Conservation (phyloP, 2,113 vertebrate genomes). For the Silurus glanis region DNA sequence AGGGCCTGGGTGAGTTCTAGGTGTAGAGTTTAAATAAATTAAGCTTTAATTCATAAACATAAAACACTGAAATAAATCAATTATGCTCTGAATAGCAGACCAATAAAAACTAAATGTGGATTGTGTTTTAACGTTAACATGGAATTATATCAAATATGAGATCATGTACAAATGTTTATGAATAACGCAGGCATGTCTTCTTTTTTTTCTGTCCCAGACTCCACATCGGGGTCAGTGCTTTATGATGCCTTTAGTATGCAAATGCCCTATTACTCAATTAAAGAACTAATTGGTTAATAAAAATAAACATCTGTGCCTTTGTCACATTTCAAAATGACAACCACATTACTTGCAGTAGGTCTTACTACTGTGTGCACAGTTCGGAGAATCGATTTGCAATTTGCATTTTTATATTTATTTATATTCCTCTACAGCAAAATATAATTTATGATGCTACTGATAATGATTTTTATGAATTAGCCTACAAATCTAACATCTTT, state of each 20-base stretch:
- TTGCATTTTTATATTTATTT: not conserved
- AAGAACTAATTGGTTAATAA: conserved; percentile 16
- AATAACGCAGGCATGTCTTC: no score
- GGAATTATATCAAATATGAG: not conserved
- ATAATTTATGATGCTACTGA: not conserved
- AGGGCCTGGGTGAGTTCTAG: not conserved
- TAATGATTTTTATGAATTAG: not conserved
- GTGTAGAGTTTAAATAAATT: not conserved
- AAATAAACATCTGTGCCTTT: not conserved
- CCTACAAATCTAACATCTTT: not conserved
- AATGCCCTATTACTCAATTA: conserved; percentile 2
- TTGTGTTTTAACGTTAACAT: not conserved
- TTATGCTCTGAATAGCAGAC: not conserved
- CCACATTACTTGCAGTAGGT: not conserved
- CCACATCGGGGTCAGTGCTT: not conserved
- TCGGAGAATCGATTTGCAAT: not conserved
- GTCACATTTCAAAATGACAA: not conserved
- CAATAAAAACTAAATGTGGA: not conserved
- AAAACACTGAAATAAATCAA: not conserved
- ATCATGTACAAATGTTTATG: not conserved
- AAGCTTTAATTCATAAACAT: not conserved
- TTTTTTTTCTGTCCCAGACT: not conserved
- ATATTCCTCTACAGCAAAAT: not conserved
- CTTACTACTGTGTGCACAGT: not conserved
- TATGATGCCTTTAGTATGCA: conserved; percentile 5